Evolutionary conservation across 2,888 invertebrate species (phyloP), one percentile per base, ranked within the genome.

Genomic region (Lycia hirtaria): DNA sequence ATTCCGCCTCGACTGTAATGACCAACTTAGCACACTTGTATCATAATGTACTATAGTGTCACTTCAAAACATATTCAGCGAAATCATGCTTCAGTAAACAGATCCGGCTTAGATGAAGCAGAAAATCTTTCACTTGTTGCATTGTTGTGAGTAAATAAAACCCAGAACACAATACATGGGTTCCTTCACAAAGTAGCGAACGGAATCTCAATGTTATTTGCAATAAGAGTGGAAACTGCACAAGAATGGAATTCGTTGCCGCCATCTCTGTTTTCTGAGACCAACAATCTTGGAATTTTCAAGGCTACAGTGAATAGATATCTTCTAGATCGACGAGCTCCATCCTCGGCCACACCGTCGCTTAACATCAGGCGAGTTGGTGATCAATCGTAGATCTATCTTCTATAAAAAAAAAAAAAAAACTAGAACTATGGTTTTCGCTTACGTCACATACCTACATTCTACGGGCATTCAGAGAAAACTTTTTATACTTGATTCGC

Each of bases 181-280:
- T 30, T 30, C 12, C 12, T 32, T 12, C 24, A 4, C 22, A 26
- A 24, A 24, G 10, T 17, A 7, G 35, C 35, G n/a, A 26, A 47
- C 10, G 26, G 15, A 24, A 14, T 45, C 9, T 38, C 32, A 37
- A 33, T 45, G 24, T n/a, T 54, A 54, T 48, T 48, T 33, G 41
- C 33, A 44, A 56, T 41, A 38, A 19, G 38, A 50, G 32, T 45
- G 24, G 44, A 37, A 35, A 24, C n/a, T n/a, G n/a, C n/a, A n/a
- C n/a, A n/a, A n/a, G n/a, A n/a, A n/a, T n/a, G n/a, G n/a, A n/a
- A n/a, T n/a, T n/a, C n/a, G n/a, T n/a, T n/a, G n/a, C n/a, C n/a
- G n/a, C n/a, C n/a, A n/a, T n/a, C n/a, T n/a, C n/a, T n/a, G n/a
- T n/a, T n/a, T n/a, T n/a, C n/a, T n/a, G n/a, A n/a, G n/a, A n/a